A percentile compares a stretch with the other conserved stretches of the same genome.
phyloP scores from a whole-genome alignment of 2,888 invertebrate genomes.

The Pristionchus mayeri region DNA sequence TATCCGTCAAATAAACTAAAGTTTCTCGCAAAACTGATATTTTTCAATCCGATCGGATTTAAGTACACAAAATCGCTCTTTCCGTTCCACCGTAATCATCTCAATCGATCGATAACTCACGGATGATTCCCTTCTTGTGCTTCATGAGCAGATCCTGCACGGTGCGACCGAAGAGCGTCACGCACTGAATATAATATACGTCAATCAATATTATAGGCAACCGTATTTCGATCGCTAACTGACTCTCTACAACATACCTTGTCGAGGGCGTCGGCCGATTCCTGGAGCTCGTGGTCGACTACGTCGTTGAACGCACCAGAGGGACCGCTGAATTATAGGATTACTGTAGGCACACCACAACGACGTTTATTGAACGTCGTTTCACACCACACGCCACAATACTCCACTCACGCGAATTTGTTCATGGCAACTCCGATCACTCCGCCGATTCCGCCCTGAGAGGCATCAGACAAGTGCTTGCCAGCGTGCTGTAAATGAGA shows the following conservation, averaged over 20 bases:
- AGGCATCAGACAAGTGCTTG: conserved; percentile 91
- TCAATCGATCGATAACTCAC: conserved; percentile 73
- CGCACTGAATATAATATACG: conserved; percentile 62
- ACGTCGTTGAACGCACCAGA: conserved; percentile 82
- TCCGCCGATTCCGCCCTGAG: conserved; percentile 90
- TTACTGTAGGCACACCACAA: neutral
- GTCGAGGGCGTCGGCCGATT: conserved; percentile 82
- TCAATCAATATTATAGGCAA: neutral
- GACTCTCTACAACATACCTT: conserved; percentile 23
- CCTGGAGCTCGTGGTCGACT: conserved; percentile 84
- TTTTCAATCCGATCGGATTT: too few relatives aligned
- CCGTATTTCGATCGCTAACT: neutral
- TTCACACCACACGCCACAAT: neutral
- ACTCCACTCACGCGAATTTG: conserved; percentile 70
- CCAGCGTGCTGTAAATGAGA: conserved; percentile 87
- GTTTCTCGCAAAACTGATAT: too few relatives aligned
- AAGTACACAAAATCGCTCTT: neutral
- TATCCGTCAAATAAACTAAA: too few relatives aligned
- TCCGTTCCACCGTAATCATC: too few relatives aligned
- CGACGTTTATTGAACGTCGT: neutral
- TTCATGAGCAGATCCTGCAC: conserved; percentile 88
- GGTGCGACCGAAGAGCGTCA: conserved; percentile 83
- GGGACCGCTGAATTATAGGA: conserved; percentile 54
- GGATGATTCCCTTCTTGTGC: conserved; percentile 83
- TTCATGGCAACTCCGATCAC: conserved; percentile 87